Percentiles rank a stretch among this genome's conserved stretches.
phyloP scores from a whole-genome alignment of 2,113 vertebrate genomes.

The Siniperca chuatsi region DNA sequence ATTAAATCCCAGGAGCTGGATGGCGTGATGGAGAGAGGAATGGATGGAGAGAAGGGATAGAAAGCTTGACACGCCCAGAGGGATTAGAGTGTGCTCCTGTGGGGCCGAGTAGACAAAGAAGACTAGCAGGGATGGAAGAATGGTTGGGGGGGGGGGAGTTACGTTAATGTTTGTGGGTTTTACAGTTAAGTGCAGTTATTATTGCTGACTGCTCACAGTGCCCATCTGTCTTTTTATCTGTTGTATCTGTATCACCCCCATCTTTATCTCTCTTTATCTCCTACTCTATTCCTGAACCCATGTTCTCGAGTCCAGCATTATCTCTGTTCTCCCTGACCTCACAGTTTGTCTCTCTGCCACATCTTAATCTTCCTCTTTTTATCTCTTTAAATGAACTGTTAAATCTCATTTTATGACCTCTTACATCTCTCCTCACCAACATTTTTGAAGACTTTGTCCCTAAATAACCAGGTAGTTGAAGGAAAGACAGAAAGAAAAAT shows the following conservation, averaged over 20 bases:
- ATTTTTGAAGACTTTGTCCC: neutral
- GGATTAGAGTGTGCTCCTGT: conserved; percentile 73
- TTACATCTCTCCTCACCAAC: neutral
- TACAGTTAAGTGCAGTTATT: conserved; percentile 72
- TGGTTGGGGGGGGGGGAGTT: conserved; percentile 21
- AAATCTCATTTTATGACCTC: conserved; percentile 19
- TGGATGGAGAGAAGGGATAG: conserved; percentile 59
- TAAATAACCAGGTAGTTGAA: neutral
- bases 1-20: conserved; percentile 76
- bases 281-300: conserved; percentile 58
- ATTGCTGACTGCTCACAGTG: conserved; percentile 74
- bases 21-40: conserved; percentile 64
- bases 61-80: conserved; percentile 72
- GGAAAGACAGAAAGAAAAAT: neutral
- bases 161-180: conserved; percentile 64
- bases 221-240: conserved; percentile 77
- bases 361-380: conserved; percentile 48
- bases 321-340: conserved; percentile 57
- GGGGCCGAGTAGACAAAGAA: conserved; percentile 70
- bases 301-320: conserved; percentile 55
- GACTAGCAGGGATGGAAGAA: conserved; percentile 51
- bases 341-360: conserved; percentile 50
- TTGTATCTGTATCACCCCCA: conserved; percentile 64
- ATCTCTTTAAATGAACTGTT: conserved; percentile 36
- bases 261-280: conserved; percentile 71